Base-by-base conservation (phyloP, 2,113 vertebrate species). In the Passer montanus region DNA sequence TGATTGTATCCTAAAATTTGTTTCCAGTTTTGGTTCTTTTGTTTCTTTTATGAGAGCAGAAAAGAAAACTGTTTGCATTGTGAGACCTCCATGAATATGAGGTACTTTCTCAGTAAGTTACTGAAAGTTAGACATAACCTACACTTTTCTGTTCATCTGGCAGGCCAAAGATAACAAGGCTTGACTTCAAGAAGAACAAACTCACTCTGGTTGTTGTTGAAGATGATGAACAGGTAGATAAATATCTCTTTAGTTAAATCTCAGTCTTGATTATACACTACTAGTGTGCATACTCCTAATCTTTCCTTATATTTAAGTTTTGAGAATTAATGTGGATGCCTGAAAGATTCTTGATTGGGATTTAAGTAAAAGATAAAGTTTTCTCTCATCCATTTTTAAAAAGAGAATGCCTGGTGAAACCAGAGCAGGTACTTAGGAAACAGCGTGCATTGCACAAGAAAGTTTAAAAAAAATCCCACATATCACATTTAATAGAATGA, bases 111-210 rank as follows among this genome's bases (percentile, higher is more conserved):
- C 22, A 6, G 24, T 28, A 47, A 73, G 24, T 56, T 87, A 52
- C 28, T 41, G 3, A 35, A 35, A 53, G 33, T 76, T 59, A 81
- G 37, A 10, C 4, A 0, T 94, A 90, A 95, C 66, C 58, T 90
- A 27, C 30, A 26, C 84, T 39, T 39, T 91, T 94, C 31, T 94
- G 18, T 80, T 91, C 53, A 50, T 35, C 68, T 81, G 95, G 14
- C 94, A 99, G 99, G 99, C 99, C 99, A 35, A 99, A 99, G 97
- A 99, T 99, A 97, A 99, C 99, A 43, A 98, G 99, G 52, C 97
- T 99, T 97, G 99, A 99, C 97, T 99, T 99, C 95, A 99, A 98
- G 98, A 99, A 99, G 97, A 99, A 98, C 97, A 99, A 99, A 95
- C 98, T 99, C 96, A 99, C 99, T 3, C 97, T 99, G 28, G 99